phyloP scores from a whole-genome alignment of 2,888 invertebrate species.

The Nephrotoma appendiculata region DNA sequence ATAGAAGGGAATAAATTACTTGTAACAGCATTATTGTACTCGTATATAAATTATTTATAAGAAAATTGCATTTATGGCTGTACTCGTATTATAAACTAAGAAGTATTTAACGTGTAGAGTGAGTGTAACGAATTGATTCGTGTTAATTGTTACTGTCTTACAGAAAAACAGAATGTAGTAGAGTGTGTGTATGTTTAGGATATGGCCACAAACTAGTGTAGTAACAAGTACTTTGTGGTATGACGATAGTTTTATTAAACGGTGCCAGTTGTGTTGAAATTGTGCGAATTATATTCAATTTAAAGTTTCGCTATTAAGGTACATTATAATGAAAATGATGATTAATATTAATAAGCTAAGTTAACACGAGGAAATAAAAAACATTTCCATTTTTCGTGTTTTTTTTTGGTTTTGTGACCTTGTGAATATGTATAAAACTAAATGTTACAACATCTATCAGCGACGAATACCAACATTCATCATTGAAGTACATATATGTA shows the following conservation, averaged over 20 bases:
- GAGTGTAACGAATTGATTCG: neutral
- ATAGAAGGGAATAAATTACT: neutral
- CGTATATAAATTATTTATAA: neutral
- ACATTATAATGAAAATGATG: no score
- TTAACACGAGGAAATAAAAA: neutral
- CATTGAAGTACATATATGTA: neutral
- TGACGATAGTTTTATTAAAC: no score
- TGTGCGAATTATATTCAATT: no score
- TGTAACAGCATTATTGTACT: neutral
- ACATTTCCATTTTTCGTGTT: neutral
- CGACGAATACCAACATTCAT: neutral
- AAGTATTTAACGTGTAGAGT: neutral
- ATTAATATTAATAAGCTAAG: neutral
- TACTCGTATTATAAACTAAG: neutral
- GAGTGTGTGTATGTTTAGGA: no score
- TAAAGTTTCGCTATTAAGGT: no score
- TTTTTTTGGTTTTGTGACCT: neutral
- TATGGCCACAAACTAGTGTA: no score
- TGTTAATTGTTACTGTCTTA: neutral
- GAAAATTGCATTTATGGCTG: neutral
- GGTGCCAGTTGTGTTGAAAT: no score
- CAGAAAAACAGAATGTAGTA: neutral
- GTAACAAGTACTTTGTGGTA: no score
- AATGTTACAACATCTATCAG: neutral
- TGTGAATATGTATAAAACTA: neutral